Percentiles rank a stretch among this genome's conserved stretches.
These are phyloP conservation scores for Trematomus loennbergii DNA, from an alignment of 2,113 vertebrate genomes.

Conservation along the genomic window DNA sequence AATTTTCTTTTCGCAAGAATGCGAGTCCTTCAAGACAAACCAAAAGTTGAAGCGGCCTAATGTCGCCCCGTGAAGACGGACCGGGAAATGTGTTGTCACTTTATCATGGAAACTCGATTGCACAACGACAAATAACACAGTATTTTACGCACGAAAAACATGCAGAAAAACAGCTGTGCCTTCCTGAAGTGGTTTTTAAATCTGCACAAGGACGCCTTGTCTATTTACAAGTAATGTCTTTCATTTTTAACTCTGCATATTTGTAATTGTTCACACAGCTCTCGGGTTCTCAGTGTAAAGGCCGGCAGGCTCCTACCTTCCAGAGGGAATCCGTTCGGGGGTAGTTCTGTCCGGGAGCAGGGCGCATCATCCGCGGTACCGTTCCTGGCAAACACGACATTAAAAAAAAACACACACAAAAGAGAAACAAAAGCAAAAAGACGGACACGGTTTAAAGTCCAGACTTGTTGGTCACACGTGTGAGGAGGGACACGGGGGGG, in stretches of 20 bases:
- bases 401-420: constrained; percentile 1
- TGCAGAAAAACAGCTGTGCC: no score
- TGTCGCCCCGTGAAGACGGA: neutral
- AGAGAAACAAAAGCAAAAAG: constrained; percentile 7
- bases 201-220: neutral
- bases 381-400: constrained; percentile 88
- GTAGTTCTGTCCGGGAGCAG: constrained; percentile 94
- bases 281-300: neutral
- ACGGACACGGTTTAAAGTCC: constrained; percentile 36
- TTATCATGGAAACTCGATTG: no score
- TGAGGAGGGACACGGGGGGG: no score
- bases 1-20: neutral
- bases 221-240: no score
- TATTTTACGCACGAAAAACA: no score
- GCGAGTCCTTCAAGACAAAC: neutral
- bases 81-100: no score
- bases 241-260: neutral
- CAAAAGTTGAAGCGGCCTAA: neutral
- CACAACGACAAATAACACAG: no score
- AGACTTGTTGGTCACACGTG: constrained; percentile 44
- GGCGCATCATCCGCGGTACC: constrained; percentile 94
- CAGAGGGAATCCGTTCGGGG: constrained; percentile 92
- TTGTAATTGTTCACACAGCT: neutral
- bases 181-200: no score
- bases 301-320: constrained; percentile 88